Base-by-base conservation (phyloP, 2,888 invertebrate genomes). In the Acleris cristana region DNA sequence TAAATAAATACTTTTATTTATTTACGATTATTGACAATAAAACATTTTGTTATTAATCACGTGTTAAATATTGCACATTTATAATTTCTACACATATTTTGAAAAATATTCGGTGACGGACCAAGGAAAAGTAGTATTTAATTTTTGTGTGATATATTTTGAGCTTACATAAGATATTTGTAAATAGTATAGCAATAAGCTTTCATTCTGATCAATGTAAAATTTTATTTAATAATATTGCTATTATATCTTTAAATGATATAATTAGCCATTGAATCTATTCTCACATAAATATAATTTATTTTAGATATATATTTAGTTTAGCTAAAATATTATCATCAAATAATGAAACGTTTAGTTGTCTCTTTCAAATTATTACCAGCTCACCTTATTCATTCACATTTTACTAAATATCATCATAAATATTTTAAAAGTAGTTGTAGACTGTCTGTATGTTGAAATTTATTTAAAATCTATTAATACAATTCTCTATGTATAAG, bases 71-170 rank as follows among this genome's bases (percentile, higher is more conserved):
- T 71, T 59, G 72, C 34, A 73, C 75, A 72, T 72, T 64, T 70
- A 67, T 68, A 59, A 60, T 52, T 62, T 62, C 64, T 69, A 57
- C 57, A 71, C 60, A 62, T 64, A 59, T 69, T 70, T 63, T 58
- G 48, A 52, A 63, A 63, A 55, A 65, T 55, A 64, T 73, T 76
- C 75, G 71, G 67, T 71, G 51, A 76, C 71, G 84, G 83, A 85
- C 84, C 84, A 85, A 84, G 71, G 21, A 54, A 60, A 60, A 59
- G 75, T 76, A 66, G 66, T 78, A 75, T 64, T 68, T 73, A 64
- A 62, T 40, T 74, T 73, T 74, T 65, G 65, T 59, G 69, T 66
- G 69, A 57, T 72, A 74, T 70, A 65, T 72, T 71, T 64, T 69
- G 79, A 80, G 81, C 81, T 81, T 82, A 77, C 57, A 57, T 64